Base-by-base conservation (phyloP, 2,888 invertebrate genomes). In the Coenonympha arcania region DNA sequence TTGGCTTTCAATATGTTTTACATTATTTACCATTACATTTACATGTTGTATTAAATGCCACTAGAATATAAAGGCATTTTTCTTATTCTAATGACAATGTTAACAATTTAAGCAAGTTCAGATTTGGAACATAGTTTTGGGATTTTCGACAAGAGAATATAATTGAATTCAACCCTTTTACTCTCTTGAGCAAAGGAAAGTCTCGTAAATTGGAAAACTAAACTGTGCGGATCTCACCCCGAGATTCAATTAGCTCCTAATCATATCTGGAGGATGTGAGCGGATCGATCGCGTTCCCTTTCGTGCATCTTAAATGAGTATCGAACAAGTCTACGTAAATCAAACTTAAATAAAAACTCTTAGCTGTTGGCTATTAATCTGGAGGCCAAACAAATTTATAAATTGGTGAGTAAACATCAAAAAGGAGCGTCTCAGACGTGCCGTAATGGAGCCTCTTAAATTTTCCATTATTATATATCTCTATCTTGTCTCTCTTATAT, bases 191-290 rank as follows among this genome's bases (percentile, higher is more conserved):
- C 71, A 74, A 75, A 80, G 76, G 77, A 78, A 77, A 84, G 79
- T 75, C 81, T 75, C 79, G 82, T 79, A 84, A 84, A 86, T 85
- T 85, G 80, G 83, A 85, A 85, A 85, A 86, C 85, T 85, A 85
- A 86, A 85, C 86, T 83, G 76, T 64, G 65, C 73, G 79, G 77
- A 80, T 82, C 82, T 78, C 84, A 76, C 81, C 83, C 84, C 78
- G 74, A 69, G 75, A 84, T 86, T 85, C 82, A 85, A 86, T 86
- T 85, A 85, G 81, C 74, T 74, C 74, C 80, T 86, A 86, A 86
- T 85, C 86, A 86, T 85, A 86, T 86, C 79, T 85, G 71, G 78
- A 82, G 85, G 85, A 85, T 77, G 82, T 80, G 73, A 79, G 70
- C 53, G 74, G 76, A 82, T 85, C 84, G 83, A 85, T 82, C 67